These are phyloP conservation scores for Rhagium mordax DNA, from an alignment of 2,888 invertebrate species.

Conservation along the genomic window DNA sequence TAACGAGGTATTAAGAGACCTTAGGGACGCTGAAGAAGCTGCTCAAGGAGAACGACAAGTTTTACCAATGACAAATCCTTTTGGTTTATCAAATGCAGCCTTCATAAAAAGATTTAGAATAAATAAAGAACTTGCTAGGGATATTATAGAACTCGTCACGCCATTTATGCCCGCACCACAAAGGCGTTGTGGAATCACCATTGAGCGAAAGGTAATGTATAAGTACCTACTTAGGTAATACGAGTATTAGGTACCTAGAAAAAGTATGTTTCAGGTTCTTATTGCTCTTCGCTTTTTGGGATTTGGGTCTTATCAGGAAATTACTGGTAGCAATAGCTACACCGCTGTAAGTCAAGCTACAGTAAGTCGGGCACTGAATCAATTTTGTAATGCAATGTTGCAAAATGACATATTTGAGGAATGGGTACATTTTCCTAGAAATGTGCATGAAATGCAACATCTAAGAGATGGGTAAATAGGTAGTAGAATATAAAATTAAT, in stretches of 20 bases:
- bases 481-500: background rate
- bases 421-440: background rate
- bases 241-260: background rate
- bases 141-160: background rate
- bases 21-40: background rate
- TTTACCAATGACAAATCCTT: background rate
- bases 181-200: background rate
- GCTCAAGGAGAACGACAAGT: background rate
- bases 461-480: background rate
- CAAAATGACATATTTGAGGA: background rate
- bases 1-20: background rate
- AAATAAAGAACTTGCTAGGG: background rate
- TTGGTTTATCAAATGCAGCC: background rate
- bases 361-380: background rate
- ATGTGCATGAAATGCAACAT: background rate
- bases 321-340: background rate
- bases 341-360: background rate
- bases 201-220: background rate
- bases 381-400: conserved; percentile 8
- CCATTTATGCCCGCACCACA: background rate
- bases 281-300: background rate
- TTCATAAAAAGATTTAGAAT: background rate
- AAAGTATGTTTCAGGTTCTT: background rate
- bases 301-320: background rate
- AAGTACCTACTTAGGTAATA: too few species aligned